Evolutionary conservation across 2,797 vertebrate species (phyloP), one percentile per base, ranked within the genome.

Genomic region (Neostethus bicornis): DNA sequence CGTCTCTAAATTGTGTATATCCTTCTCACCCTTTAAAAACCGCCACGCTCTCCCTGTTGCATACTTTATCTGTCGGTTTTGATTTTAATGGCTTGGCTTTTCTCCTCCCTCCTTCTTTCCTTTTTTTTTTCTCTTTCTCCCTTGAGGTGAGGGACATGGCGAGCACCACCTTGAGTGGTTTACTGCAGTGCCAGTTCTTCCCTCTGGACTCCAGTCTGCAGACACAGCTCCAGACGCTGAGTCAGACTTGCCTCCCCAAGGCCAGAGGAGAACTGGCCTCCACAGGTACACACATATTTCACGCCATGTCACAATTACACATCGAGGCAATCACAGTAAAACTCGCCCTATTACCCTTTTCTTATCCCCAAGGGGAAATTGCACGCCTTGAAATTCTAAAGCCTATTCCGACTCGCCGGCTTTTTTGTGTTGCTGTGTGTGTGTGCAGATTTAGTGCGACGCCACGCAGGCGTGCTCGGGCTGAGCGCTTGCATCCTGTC

Each of bases 121-220:
- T 16, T 5, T 6, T 23, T 31, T 19, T 31, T 17, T 42, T 24
- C 17, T 32, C 24, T 20, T 32, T 53, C 67, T 54, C 44, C 43
- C 45, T 55, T 26, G 70, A 99, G 97, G 96, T 98, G 82, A 93
- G 97, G 84, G 97, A 98, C 89, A 97, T 98, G 95, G 97, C 97
- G 25, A 94, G 94, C 68, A 98, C 96, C 73, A 98, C 97, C 0
- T 90, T 99, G 48, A 97, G 97, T 47, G 96, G 96, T 50, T 91
- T 99, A 59, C 86, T 99, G 57, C 97, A 99, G 84, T 99, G 97
- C 84, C 94, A 94, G 72, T 98, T 98, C 73, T 92, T 99, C 75
- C 91, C 87, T 16, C 95, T 99, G 92, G 96, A 98, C 46, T 79
- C 61, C 43, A 87, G 92, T 80, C 94, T 98, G 95, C 96, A 98